phyloP scores from a whole-genome alignment of 2,888 invertebrate genomes.

The Sisyra terminalis region DNA sequence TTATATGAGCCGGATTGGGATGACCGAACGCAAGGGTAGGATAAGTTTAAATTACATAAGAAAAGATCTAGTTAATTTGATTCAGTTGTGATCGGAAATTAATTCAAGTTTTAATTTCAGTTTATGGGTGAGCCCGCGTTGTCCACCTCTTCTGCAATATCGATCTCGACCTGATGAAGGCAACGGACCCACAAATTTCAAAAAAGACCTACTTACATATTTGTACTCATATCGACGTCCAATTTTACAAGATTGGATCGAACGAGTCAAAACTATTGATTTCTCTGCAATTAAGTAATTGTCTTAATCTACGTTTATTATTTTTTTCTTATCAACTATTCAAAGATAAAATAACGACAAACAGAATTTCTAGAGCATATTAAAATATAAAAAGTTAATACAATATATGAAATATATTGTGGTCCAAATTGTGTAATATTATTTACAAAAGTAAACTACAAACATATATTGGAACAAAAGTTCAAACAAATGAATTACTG shows the following conservation, averaged over 20 bases:
- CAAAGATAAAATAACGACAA: no score
- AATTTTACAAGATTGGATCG: slow-evolving; percentile 53
- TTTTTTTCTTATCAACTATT: no score
- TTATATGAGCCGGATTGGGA: slow-evolving; percentile 85
- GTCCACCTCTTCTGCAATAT: slow-evolving; percentile 41
- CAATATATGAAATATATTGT: no score
- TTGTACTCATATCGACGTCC: slow-evolving; percentile 54
- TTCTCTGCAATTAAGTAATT: slow-evolving; percentile 63
- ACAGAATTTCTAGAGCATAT: no score
- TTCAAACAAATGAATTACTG: no score
- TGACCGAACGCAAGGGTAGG: slow-evolving; percentile 81
- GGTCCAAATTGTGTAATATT: no score
- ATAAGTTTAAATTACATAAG: slow-evolving; percentile 5
- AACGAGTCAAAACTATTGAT: slow-evolving; percentile 58
- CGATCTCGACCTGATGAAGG: slow-evolving; percentile 40
- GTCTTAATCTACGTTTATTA: no score
- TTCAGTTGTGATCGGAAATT: slow-evolving; percentile 5
- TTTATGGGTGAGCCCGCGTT: slow-evolving; percentile 76
- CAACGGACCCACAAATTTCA: slow-evolving; percentile 72
- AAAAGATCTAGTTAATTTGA: not conserved
- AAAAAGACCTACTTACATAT: slow-evolving; percentile 59
- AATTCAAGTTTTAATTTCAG: slow-evolving; percentile 26
- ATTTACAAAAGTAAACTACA: no score
- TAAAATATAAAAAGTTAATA: no score
- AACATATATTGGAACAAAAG: no score